Conservation (phyloP, 2,888 invertebrate species). For the Coenonympha arcania region DNA sequence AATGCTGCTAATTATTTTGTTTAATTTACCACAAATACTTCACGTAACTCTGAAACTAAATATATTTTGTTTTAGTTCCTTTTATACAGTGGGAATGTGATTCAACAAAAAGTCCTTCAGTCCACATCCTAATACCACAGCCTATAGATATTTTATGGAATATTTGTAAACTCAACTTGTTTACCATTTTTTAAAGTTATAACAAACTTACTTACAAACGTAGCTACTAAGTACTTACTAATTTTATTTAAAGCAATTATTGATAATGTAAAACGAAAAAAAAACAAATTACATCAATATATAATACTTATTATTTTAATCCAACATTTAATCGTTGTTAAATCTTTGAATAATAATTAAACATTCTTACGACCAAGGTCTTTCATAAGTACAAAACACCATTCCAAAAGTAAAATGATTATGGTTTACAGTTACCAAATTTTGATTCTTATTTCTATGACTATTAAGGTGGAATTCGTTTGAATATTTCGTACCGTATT, state of each 20-base stretch:
- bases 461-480: not conserved
- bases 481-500: not conserved
- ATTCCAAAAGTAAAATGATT: not conserved
- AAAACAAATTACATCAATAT: not conserved
- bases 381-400: conserved; percentile 1
- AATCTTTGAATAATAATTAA: conserved; percentile 9
- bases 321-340: conserved; percentile 6
- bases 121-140: too few relatives aligned
- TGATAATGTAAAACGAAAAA: not conserved
- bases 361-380: conserved; percentile 2
- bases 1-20: too few relatives aligned
- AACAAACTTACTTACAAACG: too few relatives aligned
- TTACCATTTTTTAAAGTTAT: too few relatives aligned
- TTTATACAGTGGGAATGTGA: too few relatives aligned
- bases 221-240: not conserved
- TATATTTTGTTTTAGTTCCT: too few relatives aligned
- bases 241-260: not conserved
- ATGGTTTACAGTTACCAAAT: not conserved
- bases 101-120: too few relatives aligned
- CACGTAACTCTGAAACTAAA: too few relatives aligned
- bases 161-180: too few relatives aligned
- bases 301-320: conserved; percentile 9
- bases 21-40: too few relatives aligned
- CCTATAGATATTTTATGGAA: too few relatives aligned
- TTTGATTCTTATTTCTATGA: not conserved